A percentile compares a stretch with the other conserved stretches of the same genome.
These are phyloP conservation scores for Enchytraeus crypticus DNA, from an alignment of 2,888 invertebrate species.

Conservation along the genomic window DNA sequence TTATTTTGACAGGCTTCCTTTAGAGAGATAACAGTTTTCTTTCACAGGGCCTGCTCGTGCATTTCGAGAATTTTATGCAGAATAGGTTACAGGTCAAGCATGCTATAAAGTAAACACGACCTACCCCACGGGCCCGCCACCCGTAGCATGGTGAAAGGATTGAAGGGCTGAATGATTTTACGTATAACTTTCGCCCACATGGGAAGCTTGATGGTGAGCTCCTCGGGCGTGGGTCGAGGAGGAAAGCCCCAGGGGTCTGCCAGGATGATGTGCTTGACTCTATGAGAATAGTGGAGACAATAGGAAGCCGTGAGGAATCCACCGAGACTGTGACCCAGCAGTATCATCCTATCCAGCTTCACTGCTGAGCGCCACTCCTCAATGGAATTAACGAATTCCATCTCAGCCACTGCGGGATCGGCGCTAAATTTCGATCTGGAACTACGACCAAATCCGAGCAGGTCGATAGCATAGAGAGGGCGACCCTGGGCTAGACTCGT, in stretches of 20 bases:
- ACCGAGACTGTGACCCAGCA: constrained; percentile 93
- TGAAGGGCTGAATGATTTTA: constrained; percentile 69
- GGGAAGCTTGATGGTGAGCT: constrained; percentile 56
- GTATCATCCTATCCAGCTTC: constrained; percentile 73
- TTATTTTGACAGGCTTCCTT: too few relatives aligned
- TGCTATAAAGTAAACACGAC: too few relatives aligned
- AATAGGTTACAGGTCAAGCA: too few relatives aligned
- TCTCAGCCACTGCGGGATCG: constrained; percentile 58
- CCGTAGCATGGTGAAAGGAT: constrained; percentile 83
- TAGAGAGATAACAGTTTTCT: too few relatives aligned
- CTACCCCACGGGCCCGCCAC: constrained; percentile 74
- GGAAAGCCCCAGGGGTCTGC: constrained; percentile 78
- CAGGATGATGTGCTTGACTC: constrained; percentile 79
- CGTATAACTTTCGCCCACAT: constrained; percentile 73
- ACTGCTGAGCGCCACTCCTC: constrained; percentile 91
- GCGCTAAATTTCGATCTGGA: constrained; percentile 75
- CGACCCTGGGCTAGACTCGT: constrained; percentile 61
- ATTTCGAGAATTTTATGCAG: too few relatives aligned
- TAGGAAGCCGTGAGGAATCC: constrained; percentile 44
- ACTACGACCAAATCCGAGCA: constrained; percentile 76
- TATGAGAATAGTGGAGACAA: constrained; percentile 68
- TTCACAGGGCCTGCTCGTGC: too few relatives aligned
- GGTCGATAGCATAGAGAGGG: constrained; percentile 82
- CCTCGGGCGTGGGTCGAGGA: constrained; percentile 31
- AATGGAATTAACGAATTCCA: constrained; percentile 58